phyloP scores from a whole-genome alignment of 2,888 invertebrate species.

The Drosophila barbarae region DNA sequence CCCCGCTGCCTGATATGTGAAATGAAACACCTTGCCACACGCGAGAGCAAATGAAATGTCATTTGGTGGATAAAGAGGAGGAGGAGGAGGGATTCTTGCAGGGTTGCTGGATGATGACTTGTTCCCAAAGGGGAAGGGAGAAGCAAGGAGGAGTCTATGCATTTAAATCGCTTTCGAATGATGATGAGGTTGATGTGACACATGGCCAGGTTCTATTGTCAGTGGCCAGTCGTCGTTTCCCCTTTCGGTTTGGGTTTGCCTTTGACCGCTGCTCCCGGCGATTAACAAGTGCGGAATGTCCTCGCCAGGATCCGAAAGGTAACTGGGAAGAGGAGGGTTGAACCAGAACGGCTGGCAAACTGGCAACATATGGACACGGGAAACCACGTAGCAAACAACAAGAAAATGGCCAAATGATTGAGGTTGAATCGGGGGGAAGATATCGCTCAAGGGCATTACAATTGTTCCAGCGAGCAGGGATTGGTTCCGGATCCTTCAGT shows the following conservation, averaged over 20 bases:
- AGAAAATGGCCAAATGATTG: constrained; percentile 27
- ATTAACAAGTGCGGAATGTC: constrained; percentile 39
- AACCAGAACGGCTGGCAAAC: constrained; percentile 16
- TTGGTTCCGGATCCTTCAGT: constrained; percentile 2
- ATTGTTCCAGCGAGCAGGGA: constrained; percentile 7
- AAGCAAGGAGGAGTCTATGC: constrained; percentile 14
- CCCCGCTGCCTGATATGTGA: constrained; percentile 56
- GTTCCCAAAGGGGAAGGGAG: not conserved
- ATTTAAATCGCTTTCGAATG: constrained; percentile 39
- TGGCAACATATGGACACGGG: constrained; percentile 28
- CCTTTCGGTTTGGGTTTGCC: constrained; percentile 20
- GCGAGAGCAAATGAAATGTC: constrained; percentile 46
- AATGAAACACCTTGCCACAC: constrained; percentile 66
- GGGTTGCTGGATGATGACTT: not conserved
- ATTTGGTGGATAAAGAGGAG: constrained; percentile 7
- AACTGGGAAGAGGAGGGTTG: constrained; percentile 5
- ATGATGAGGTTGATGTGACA: constrained; percentile 26
- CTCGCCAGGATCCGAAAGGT: not conserved
- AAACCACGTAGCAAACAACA: constrained; percentile 32
- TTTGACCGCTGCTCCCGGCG: constrained; percentile 37
- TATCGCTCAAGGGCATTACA: constrained; percentile 8
- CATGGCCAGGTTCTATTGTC: constrained; percentile 26
- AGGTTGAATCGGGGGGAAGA: constrained; percentile 4
- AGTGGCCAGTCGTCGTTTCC: constrained; percentile 8
- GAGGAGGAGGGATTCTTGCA: not conserved